Base-by-base conservation (phyloP, 2,888 invertebrate species). In the Ceramica pisi region DNA sequence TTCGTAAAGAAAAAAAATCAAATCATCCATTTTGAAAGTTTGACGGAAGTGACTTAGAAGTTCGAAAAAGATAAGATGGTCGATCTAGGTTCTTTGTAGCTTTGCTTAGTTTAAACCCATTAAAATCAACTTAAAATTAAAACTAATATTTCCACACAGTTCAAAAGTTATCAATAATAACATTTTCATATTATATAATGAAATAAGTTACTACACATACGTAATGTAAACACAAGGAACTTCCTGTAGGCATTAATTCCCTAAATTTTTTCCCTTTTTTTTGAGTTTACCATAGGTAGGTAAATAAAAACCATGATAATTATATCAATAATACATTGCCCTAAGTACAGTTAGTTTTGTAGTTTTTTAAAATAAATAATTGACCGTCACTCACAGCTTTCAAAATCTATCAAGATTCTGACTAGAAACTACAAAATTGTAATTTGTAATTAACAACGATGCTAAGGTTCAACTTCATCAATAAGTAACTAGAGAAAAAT, bases 21-120 rank as follows among this genome's bases (percentile, higher is more conserved):
- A 9, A 56, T 82, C 82, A 60, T 67, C 82, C 73, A 73, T 81
- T 67, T 78, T 85, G 75, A 73, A 78, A 70, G 64, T 38, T 53
- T 16, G 46, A 35, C 75, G 80, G 80, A 83, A 44, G 65, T 80
- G 65, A 70, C 38, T 3, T 31, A 31, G 6, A 31, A 31, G 67
- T 51, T 16, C 2, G 5, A 9, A 31, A 35, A 26, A 19, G 16
- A 7, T 10, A n/a, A 57, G 12, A 41, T 48, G 8, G 46, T 79
- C 73, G 26, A 62, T 46, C 0, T 41, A 55, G 14, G 2, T 31
- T 55, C 59, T 7, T 26, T 21, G n/a, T 21, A n/a, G 21, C 8
- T 8, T 14, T 19, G 1, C 16, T 0, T n/a, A 12, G 1, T 6
- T 21, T 0, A 14, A 3, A 38, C 14, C 12, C n/a, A 21, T 8